These are phyloP conservation scores for Sialis fuliginosa DNA, from an alignment of 2,888 invertebrate species.

Conservation along the genomic window DNA sequence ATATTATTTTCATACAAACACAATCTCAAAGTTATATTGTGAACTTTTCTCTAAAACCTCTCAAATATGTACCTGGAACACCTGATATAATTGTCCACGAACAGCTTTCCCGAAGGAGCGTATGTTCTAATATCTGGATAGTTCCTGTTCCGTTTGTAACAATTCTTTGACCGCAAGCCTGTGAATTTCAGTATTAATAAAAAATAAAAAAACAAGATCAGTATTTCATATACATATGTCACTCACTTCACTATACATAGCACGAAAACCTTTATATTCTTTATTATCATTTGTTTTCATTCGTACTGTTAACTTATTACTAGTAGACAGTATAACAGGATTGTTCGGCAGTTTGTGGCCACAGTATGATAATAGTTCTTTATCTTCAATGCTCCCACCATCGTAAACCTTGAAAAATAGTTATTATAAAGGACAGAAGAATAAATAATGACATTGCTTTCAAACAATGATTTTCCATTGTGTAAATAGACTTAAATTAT, in stretches of 20 bases:
- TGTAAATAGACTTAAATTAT: too few relatives aligned
- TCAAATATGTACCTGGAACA: conserved; percentile 34
- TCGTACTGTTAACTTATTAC: conserved; percentile 44
- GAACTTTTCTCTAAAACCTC: conserved; percentile 45
- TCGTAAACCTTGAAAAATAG: conserved; percentile 25
- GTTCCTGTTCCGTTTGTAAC: conserved; percentile 34
- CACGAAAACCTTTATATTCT: conserved; percentile 60
- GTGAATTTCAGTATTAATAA: conserved; percentile 9
- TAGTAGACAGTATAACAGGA: conserved; percentile 31
- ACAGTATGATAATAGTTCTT: conserved; percentile 37
- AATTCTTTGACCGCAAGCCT: conserved; percentile 54
- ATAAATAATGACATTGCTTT: too few relatives aligned
- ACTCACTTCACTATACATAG: conserved; percentile 39
- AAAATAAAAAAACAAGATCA: not conserved
- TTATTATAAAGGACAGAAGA: too few relatives aligned
- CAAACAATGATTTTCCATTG: too few relatives aligned
- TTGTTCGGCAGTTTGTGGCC: conserved; percentile 28
- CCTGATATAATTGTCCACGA: conserved; percentile 49
- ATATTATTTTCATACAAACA: too few relatives aligned
- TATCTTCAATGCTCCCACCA: conserved; percentile 28
- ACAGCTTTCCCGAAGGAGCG: conserved; percentile 34
- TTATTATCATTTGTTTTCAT: conserved; percentile 39
- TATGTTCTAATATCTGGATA: conserved; percentile 25
- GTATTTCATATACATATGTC: too few relatives aligned
- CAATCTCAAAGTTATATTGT: too few relatives aligned